Conservation (phyloP, 2,797 vertebrate species). For the Phoeniculus purpureus region DNA sequence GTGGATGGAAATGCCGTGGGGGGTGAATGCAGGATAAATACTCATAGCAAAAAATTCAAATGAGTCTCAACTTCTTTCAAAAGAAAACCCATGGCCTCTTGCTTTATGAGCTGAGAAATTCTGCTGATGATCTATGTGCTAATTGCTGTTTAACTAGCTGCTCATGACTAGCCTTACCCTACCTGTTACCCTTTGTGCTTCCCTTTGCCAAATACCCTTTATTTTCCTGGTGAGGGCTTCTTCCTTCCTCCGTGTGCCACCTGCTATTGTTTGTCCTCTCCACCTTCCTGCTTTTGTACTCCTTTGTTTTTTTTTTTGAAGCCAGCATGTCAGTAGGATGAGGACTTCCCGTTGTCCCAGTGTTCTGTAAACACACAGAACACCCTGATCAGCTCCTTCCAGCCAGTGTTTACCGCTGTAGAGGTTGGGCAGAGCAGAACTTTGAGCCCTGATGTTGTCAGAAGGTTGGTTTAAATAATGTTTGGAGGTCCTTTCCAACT, state of each 20-base stretch:
- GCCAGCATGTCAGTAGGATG: background rate
- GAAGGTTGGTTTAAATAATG: background rate
- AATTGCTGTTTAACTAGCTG: background rate
- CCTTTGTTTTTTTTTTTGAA: background rate
- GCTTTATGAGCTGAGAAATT: background rate
- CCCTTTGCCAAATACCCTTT: background rate
- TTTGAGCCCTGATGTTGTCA: background rate
- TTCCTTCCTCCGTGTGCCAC: background rate
- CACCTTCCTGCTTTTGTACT: slow-evolving; percentile 15
- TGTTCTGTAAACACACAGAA: background rate
- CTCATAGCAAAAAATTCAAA: background rate
- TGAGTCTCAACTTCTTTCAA: background rate
- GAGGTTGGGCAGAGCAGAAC: background rate
- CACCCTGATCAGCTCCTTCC: background rate
- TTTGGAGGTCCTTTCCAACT: background rate
- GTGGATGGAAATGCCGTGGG: background rate
- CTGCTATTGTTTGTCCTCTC: background rate
- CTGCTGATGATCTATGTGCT: background rate
- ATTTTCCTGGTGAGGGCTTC: background rate
- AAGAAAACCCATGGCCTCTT: background rate
- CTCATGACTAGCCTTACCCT: background rate
- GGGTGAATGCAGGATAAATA: background rate
- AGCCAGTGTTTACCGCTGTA: accelerated
- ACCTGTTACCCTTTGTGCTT: background rate
- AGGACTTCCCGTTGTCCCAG: background rate